These are phyloP conservation scores for Ips nitidus DNA, from an alignment of 1,140 invertebrate genomes.

Conservation along the genomic window DNA sequence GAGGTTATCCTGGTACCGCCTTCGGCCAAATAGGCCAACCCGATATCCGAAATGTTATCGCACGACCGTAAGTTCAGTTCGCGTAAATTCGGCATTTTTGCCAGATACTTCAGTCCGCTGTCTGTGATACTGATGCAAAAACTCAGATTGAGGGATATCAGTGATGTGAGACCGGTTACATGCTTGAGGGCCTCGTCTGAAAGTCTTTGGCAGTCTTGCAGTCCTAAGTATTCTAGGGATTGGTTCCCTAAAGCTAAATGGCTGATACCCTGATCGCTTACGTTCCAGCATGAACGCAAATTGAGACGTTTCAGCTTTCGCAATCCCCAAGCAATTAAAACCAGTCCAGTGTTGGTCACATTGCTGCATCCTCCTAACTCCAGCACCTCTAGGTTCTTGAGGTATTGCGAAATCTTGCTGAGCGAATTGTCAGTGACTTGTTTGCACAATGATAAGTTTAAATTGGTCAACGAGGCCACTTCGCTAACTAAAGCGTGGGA, in stretches of 20 bases:
- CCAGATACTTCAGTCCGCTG: slow-evolving; percentile 84
- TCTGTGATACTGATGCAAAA: slow-evolving; percentile 94
- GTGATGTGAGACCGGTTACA: slow-evolving; percentile 73
- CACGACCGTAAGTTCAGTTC: slow-evolving; percentile 91
- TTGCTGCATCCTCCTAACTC: slow-evolving; percentile 90
- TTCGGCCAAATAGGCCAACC: slow-evolving; percentile 87
- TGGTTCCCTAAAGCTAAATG: slow-evolving; percentile 76
- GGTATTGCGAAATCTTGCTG: slow-evolving; percentile 76
- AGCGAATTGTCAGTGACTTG: slow-evolving; percentile 88
- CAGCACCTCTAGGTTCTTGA: slow-evolving; percentile 85
- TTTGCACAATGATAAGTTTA: slow-evolving; percentile 92
- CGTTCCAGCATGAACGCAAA: slow-evolving; percentile 86
- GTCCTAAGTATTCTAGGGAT: slow-evolving; percentile 78
- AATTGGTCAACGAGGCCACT: slow-evolving; percentile 69
- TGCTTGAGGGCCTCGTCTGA: slow-evolving; percentile 88
- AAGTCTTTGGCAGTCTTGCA: slow-evolving; percentile 93
- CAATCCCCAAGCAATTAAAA: slow-evolving; percentile 83
- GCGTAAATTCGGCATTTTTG: slow-evolving; percentile 77
- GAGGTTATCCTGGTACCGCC: slow-evolving; percentile 77
- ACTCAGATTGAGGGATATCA: slow-evolving; percentile 87
- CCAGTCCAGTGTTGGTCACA: slow-evolving; percentile 83
- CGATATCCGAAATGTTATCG: slow-evolving; percentile 90
- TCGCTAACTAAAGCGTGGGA: slow-evolving; percentile 77
- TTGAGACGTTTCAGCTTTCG: slow-evolving; percentile 82
- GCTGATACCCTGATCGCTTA: slow-evolving; percentile 86